phyloP scores from a whole-genome alignment of 1,140 invertebrate genomes.

The Littorina saxatilis region DNA sequence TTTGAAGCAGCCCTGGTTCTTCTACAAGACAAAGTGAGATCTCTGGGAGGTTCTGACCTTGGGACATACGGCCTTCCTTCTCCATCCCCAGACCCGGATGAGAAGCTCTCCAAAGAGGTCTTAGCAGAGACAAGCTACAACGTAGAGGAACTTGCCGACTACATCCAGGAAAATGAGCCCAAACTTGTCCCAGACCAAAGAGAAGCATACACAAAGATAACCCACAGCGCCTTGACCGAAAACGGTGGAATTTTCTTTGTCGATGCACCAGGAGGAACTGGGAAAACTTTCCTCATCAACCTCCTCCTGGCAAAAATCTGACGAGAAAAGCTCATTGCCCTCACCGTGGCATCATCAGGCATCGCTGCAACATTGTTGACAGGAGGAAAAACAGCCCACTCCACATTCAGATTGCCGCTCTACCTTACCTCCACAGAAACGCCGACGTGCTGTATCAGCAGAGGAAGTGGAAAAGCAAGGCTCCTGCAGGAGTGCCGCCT shows the following conservation, averaged over 20 bases:
- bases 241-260: background rate
- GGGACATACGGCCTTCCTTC: background rate
- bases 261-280: no score
- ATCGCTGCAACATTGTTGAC: conserved; percentile 63
- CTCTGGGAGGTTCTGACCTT: background rate
- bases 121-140: background rate
- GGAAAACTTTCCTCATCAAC: conserved; percentile 21
- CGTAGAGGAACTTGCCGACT: background rate
- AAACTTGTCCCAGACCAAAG: background rate
- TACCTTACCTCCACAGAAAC: conserved; percentile 23
- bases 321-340: background rate
- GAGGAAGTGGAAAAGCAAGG: background rate
- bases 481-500: conserved; percentile 18
- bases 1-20: background rate
- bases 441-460: conserved; percentile 6
- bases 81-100: background rate
- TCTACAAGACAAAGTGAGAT: background rate
- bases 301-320: background rate
- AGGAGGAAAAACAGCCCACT: conserved; percentile 54
- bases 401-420: conserved; percentile 44
- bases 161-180: background rate
- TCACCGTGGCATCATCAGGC: no score
- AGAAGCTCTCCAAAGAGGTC: background rate
- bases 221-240: no score
- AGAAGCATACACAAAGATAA: no score